A percentile compares a stretch with the other conserved stretches of the same genome.
Conservation (phyloP, 2,113 vertebrate species). For the Seriola quinqueradiata region DNA sequence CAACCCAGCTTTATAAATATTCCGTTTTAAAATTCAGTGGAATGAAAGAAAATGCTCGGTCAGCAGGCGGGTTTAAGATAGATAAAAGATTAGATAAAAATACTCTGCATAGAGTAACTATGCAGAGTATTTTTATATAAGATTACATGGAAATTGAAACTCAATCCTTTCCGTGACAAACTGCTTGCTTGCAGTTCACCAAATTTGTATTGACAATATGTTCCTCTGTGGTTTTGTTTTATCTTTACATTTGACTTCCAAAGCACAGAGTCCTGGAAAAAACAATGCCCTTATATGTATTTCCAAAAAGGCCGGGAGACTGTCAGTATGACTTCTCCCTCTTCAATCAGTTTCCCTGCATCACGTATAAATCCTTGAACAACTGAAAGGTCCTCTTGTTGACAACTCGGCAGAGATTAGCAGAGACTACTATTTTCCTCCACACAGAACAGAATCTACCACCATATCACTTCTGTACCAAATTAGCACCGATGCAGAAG, state of each 20-base stretch:
- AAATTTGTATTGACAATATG: not conserved
- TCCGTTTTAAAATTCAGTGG: conserved; percentile 6
- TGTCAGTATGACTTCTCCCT: not conserved
- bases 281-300: not conserved
- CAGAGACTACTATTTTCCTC: conserved; percentile 26
- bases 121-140: not conserved
- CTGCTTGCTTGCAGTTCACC: not conserved
- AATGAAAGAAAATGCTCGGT: conserved; percentile 12
- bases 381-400: conserved; percentile 7
- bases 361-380: conserved; percentile 32
- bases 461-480: conserved; percentile 12
- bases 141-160: not conserved
- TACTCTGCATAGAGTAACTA: too few relatives aligned
- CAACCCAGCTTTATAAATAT: not conserved
- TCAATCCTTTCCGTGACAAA: not conserved
- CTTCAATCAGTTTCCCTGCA: conserved; percentile 12
- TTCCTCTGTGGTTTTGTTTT: not conserved
- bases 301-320: not conserved
- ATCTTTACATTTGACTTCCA: not conserved
- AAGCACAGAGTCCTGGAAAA: not conserved
- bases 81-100: too few relatives aligned
- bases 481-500: conserved; percentile 64
- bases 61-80: not conserved
- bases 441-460: not conserved
- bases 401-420: conserved; percentile 6